These are phyloP conservation scores for Notocelia uddmanniana DNA, from an alignment of 2,888 invertebrate species.

Conservation along the genomic window DNA sequence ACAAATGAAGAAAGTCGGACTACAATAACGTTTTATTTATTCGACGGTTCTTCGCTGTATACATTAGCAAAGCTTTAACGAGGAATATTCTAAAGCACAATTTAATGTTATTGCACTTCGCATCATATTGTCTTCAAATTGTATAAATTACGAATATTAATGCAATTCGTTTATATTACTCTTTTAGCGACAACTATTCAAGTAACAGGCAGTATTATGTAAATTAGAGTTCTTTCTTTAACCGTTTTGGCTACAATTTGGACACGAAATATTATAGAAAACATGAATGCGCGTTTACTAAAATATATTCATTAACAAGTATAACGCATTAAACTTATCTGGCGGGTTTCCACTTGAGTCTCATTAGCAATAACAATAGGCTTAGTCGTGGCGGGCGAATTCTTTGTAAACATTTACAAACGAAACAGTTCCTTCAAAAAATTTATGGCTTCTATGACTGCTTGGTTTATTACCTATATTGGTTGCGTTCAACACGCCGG, in stretches of 20 bases:
- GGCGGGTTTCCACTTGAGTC: no score
- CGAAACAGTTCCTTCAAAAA: no score
- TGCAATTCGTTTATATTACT: background rate
- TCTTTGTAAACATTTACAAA: no score
- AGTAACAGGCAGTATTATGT: constrained; percentile 12
- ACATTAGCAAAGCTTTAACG: constrained; percentile 54
- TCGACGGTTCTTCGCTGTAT: background rate
- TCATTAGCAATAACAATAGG: no score
- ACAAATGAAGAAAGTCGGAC: background rate
- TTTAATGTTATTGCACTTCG: constrained; percentile 68
- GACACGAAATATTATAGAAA: background rate
- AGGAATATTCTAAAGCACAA: constrained; percentile 65
- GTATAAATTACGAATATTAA: constrained; percentile 50
- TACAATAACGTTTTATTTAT: background rate
- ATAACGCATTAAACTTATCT: no score
- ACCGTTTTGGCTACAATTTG: background rate
- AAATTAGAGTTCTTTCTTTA: background rate
- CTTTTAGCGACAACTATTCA: constrained; percentile 2
- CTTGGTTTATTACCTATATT: no score
- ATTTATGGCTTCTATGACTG: no score
- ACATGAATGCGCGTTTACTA: background rate
- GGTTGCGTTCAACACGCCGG: no score
- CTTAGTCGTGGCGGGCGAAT: no score
- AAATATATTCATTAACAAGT: no score
- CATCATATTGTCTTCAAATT: constrained; percentile 66